A percentile compares a stretch with the other conserved stretches of the same genome.
phyloP scores from a whole-genome alignment of 2,113 vertebrate species.

The Carassius carassius region DNA sequence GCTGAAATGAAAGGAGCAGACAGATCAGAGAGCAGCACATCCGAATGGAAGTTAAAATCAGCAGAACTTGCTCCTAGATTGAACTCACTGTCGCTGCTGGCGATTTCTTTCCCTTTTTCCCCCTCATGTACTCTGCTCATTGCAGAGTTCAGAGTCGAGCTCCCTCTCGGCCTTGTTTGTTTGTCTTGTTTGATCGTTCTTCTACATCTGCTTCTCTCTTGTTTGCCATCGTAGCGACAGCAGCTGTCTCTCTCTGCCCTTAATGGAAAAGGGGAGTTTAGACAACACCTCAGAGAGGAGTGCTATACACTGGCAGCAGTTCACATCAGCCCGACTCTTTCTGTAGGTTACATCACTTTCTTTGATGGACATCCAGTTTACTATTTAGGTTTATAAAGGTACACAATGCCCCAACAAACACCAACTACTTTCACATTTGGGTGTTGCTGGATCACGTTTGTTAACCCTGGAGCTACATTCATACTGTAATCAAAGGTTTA shows the following conservation, averaged over 20 bases:
- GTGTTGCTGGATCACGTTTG: not conserved
- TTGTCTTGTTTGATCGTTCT: conserved; percentile 45
- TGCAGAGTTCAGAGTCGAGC: conserved; percentile 27
- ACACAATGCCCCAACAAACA: not conserved
- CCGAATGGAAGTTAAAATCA: conserved; percentile 36
- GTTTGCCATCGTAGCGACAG: conserved; percentile 5
- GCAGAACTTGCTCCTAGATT: conserved; percentile 11
- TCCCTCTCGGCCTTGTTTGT: conserved; percentile 43
- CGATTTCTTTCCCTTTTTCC: not conserved
- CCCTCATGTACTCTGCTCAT: not conserved
- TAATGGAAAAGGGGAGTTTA: conserved; percentile 25
- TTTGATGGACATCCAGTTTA: not conserved
- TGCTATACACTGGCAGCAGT: not conserved
- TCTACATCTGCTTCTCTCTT: conserved; percentile 30
- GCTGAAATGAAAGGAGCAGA: not conserved
- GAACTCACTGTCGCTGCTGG: conserved; percentile 8
- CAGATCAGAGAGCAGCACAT: conserved; percentile 17
- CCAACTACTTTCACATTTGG: not conserved
- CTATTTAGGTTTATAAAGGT: no score
- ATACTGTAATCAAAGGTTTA: not conserved
- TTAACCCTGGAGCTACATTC: not conserved
- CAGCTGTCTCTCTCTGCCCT: conserved; percentile 29
- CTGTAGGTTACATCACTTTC: conserved; percentile 10
- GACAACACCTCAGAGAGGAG: conserved; percentile 3
- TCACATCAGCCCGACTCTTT: not conserved